Percentiles rank a stretch among this genome's conserved stretches.
Evolutionary conservation across 2,797 vertebrate species (phyloP).

Genomic region (Sebastes ruberrimus): DNA sequence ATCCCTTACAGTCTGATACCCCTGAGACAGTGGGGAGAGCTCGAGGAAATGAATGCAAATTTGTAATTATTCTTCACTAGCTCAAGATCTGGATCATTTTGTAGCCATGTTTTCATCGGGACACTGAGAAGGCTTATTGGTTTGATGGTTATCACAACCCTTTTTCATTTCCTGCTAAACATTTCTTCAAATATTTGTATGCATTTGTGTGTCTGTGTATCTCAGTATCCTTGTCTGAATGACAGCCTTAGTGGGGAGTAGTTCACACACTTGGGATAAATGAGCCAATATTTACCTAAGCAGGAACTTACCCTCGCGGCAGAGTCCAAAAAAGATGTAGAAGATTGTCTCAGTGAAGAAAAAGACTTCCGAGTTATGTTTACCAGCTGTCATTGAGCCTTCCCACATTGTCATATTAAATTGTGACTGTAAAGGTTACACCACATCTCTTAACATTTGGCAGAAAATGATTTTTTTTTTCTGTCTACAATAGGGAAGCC

Average conservation of each 20-base stretch:
- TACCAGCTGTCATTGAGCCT: neutral
- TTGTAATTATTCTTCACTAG: constrained; percentile 43
- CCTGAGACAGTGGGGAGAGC: constrained; percentile 25
- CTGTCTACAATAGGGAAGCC: neutral
- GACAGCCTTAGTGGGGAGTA: neutral
- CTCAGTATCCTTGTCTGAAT: constrained; percentile 4
- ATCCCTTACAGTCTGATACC: constrained; percentile 22
- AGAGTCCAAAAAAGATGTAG: constrained; percentile 14
- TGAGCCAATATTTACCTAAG: constrained; percentile 41
- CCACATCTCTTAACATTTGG: neutral
- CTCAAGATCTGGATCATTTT: constrained; percentile 44
- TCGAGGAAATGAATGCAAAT: constrained; percentile 64
- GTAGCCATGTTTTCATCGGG: constrained; percentile 26
- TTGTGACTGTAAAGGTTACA: neutral
- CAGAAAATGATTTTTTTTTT: neutral
- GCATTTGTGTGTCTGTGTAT: constrained; percentile 17
- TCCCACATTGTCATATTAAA: neutral
- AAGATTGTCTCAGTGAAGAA: neutral
- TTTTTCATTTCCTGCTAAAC: constrained; percentile 69
- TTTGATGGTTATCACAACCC: constrained; percentile 57
- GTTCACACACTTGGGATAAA: constrained; percentile 18
- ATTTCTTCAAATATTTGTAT: constrained; percentile 27
- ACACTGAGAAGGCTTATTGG: constrained; percentile 10
- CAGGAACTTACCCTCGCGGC: constrained; percentile 10
- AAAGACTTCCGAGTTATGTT: neutral